A percentile compares a stretch with the other conserved stretches of the same genome.
These are phyloP conservation scores for Melitaea athalia DNA, from an alignment of 2,888 invertebrate species.

Conservation along the genomic window DNA sequence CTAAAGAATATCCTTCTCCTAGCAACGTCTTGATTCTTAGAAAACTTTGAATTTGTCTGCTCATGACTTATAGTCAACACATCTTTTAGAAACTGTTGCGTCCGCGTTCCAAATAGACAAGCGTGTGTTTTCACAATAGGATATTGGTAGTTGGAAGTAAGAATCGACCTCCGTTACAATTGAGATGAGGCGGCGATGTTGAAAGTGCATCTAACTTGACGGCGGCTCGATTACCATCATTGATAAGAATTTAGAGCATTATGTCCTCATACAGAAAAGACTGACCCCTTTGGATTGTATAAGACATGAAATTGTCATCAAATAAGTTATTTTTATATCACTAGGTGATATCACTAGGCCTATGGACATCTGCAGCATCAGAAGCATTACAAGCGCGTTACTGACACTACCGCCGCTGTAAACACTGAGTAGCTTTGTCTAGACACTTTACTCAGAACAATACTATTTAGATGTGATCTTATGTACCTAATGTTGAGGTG, in stretches of 20 bases:
- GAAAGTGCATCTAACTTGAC: constrained; percentile 23
- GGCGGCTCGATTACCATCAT: constrained; percentile 19
- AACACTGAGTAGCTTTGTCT: too few relatives aligned
- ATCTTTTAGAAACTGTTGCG: background rate
- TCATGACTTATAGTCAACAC: background rate
- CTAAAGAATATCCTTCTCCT: too few relatives aligned
- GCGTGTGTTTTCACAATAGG: constrained; percentile 30
- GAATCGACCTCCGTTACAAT: constrained; percentile 28
- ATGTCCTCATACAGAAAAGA: background rate
- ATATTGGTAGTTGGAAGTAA: constrained; percentile 33
- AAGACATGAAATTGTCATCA: background rate
- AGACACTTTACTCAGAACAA: too few relatives aligned
- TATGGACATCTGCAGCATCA: too few relatives aligned
- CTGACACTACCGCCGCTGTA: too few relatives aligned
- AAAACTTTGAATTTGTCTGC: background rate
- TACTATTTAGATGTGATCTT: too few relatives aligned
- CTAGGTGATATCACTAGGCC: too few relatives aligned
- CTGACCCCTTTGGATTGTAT: background rate
- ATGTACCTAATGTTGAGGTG: too few relatives aligned
- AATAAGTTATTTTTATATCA: too few relatives aligned
- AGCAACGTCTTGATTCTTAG: too few relatives aligned
- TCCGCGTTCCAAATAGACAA: constrained; percentile 8
- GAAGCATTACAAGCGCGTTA: too few relatives aligned
- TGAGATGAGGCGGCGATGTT: constrained; percentile 20
- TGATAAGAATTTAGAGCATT: constrained; percentile 12